Base-by-base conservation (phyloP, 2,888 invertebrate genomes). In the Clunio marinus region DNA sequence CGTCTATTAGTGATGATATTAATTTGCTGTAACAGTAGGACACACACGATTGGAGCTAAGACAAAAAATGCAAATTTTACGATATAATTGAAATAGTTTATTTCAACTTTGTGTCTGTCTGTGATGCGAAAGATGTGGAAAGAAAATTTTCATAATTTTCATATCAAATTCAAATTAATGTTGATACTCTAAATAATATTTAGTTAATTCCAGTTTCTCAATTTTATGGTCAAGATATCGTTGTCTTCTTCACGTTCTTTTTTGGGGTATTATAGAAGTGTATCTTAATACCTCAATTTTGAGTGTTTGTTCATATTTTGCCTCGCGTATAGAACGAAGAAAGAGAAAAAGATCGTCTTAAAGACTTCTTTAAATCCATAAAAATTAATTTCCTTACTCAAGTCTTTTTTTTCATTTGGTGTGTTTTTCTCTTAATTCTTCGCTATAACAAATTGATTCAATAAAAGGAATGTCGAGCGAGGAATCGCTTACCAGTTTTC, bases 361-460 rank as follows among this genome's bases (percentile, higher is more conserved):
- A 25, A 63, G 46, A 63, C 63, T 63, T 66, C 28, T 66, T 66
- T 35, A 66, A 66, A 66, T 66, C 66, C 66, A 66, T 66, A 66
- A 66, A 66, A 66, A 66, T 66, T 66, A 66, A 66, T 66, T 66
- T 66, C 17, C 51, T 51, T 15, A 45, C 45, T 32, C 35, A 13
- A 32, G 35, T 7, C 3, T 7, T 45, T 45, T 41, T 62, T n/a
- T n/a, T 45, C 41, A 45, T 62, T 62, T 62, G 62, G 62, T 62
- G 62, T 62, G 28, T 62, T 27, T 32, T 59, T 37, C 32, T n/a
- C n/a, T n/a, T n/a, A n/a, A n/a, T n/a, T n/a, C n/a, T 27, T 24
- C 28, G 25, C 25, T 27, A 27, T 37, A 63, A 37, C 37, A 63
- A 45, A 63, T 63, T 63, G 41, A 63, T 63, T 63, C 63, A 63